Percentiles rank a stretch among this genome's conserved stretches.
These are phyloP conservation scores for Drosophila stalkeri DNA, from an alignment of 2,888 invertebrate genomes.

Conservation along the genomic window DNA sequence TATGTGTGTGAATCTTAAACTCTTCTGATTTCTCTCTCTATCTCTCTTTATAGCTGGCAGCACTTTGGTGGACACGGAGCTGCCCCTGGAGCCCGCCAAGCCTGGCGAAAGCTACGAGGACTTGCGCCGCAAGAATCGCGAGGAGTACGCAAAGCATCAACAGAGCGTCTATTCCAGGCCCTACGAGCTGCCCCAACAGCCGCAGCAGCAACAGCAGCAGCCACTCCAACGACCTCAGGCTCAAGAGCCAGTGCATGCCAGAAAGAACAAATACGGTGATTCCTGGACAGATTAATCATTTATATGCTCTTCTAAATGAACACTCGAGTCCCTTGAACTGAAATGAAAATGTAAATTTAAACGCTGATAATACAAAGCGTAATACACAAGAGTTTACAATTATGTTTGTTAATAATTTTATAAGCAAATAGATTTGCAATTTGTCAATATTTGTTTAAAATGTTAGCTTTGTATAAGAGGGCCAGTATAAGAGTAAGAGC, in stretches of 20 bases:
- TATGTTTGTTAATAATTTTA: slow-evolving; percentile 6
- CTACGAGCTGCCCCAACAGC: slow-evolving; percentile 59
- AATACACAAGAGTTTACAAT: slow-evolving; percentile 13
- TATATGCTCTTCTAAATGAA: slow-evolving; percentile 5
- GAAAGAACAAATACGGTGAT: slow-evolving; percentile 84
- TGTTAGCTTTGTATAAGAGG: not conserved
- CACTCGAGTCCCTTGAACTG: not conserved
- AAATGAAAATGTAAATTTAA: slow-evolving; percentile 39
- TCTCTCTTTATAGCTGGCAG: slow-evolving; percentile 43
- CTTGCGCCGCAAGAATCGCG: slow-evolving; percentile 89
- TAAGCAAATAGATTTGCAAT: slow-evolving; percentile 1
- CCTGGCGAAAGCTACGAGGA: slow-evolving; percentile 89
- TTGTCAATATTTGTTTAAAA: not conserved
- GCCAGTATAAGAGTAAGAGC: not conserved
- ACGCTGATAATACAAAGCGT: slow-evolving; percentile 34
- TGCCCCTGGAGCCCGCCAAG: slow-evolving; percentile 85
- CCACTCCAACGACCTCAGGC: slow-evolving; percentile 35
- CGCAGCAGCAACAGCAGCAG: slow-evolving; percentile 51
- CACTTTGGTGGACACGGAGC: slow-evolving; percentile 85
- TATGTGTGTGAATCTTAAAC: not conserved
- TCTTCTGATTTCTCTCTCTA: not conserved
- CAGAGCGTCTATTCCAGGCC: slow-evolving; percentile 74
- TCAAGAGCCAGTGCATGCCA: slow-evolving; percentile 32
- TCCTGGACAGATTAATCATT: slow-evolving; percentile 81
- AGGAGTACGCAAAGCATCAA: slow-evolving; percentile 86